Percentiles rank a stretch among this genome's conserved stretches.
These are phyloP conservation scores for Isichthys henryi DNA, from an alignment of 2,113 vertebrate species.

Conservation along the genomic window DNA sequence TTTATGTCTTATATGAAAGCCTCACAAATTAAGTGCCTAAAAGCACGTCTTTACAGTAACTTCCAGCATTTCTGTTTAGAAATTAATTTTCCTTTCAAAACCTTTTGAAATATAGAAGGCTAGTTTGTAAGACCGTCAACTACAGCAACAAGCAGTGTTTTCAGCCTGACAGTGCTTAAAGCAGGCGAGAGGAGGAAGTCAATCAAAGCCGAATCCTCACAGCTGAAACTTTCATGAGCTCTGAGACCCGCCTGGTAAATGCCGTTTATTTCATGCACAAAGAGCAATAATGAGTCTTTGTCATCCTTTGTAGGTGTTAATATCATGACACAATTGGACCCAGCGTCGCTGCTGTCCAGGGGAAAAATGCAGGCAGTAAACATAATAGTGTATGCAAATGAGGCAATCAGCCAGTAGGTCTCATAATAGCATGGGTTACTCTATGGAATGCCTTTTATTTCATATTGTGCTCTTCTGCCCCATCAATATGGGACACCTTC, in stretches of 20 bases:
- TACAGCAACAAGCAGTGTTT: neutral
- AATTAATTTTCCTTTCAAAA: constrained; percentile 1
- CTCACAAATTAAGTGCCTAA: neutral
- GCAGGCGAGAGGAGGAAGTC: constrained; percentile 27
- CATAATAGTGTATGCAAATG: constrained; percentile 50
- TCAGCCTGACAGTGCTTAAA: constrained; percentile 14
- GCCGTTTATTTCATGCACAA: constrained; percentile 36
- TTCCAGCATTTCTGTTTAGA: neutral
- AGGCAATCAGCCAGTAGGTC: constrained; percentile 34
- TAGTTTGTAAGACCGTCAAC: neutral
- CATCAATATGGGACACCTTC: neutral
- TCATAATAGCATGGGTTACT: constrained; percentile 52
- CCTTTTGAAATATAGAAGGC: neutral
- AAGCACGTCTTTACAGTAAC: neutral
- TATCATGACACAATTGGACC: constrained; percentile 15
- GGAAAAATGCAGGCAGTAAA: constrained; percentile 36
- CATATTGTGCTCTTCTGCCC: constrained; percentile 1
- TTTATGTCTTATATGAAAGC: neutral
- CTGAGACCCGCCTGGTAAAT: constrained; percentile 33
- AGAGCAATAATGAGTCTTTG: constrained; percentile 39
- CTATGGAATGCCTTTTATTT: constrained; percentile 8
- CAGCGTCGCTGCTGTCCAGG: constrained; percentile 12
- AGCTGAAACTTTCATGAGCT: constrained; percentile 29
- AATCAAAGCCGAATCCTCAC: constrained; percentile 31
- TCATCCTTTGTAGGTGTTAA: constrained; percentile 53